phyloP scores from a whole-genome alignment of 2,113 vertebrate species.

The Osmerus mordax region DNA sequence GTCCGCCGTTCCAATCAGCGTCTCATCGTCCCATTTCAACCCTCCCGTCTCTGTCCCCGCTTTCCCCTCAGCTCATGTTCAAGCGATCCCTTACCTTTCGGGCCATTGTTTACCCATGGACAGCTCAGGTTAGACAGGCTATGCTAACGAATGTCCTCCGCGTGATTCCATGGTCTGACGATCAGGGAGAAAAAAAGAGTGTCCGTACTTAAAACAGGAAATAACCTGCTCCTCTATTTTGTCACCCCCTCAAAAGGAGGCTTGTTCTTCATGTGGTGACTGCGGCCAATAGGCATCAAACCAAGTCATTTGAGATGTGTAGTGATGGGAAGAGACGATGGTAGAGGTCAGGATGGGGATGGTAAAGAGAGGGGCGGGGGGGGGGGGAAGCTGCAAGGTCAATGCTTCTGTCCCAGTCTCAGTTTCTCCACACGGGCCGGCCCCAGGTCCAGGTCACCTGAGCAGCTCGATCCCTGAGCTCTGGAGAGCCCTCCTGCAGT shows the following conservation, averaged over 20 bases:
- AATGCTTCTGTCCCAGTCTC: constrained; percentile 61
- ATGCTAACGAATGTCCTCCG: too few relatives aligned
- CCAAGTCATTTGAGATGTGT: background rate
- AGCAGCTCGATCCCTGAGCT: constrained; percentile 63
- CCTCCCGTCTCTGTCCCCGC: constrained; percentile 1
- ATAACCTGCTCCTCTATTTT: background rate
- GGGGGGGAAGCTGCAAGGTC: constrained; percentile 30
- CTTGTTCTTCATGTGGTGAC: too few relatives aligned
- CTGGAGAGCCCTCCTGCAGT: constrained; percentile 58
- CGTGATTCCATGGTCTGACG: background rate
- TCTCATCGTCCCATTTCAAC: constrained; percentile 11
- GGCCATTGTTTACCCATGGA: background rate
- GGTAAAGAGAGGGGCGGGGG: background rate
- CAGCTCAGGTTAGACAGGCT: background rate
- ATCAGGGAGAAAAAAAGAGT: background rate
- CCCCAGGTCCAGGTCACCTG: constrained; percentile 68
- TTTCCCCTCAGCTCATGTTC: constrained; percentile 12
- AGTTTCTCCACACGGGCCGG: constrained; percentile 51
- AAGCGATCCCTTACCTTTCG: constrained; percentile 6
- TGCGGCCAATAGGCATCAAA: background rate
- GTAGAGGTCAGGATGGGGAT: background rate
- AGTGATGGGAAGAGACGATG: background rate
- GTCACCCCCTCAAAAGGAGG: too few relatives aligned
- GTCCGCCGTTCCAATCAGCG: constrained; percentile 22
- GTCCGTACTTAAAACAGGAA: background rate